A percentile compares a stretch with the other conserved stretches of the same genome.
Evolutionary conservation across 2,888 invertebrate species (phyloP).

Genomic region (Nephrotoma flavescens): DNA sequence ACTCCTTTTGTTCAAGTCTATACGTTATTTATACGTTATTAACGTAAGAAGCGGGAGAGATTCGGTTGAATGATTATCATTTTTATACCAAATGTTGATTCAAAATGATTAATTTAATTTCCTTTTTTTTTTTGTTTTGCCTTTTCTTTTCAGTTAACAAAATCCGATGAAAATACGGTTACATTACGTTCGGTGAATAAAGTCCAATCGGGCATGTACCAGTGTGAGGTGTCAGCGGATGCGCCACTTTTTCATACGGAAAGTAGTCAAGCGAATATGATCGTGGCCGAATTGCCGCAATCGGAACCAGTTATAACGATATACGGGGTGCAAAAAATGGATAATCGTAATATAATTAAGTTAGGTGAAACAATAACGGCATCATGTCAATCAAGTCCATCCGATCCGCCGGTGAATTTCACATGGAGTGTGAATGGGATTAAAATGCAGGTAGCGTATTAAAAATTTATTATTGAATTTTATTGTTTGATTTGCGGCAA

Average conservation of each 20-base stretch:
- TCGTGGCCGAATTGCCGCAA: constrained; percentile 31
- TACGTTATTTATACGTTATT: background rate
- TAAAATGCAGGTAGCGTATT: constrained; percentile 17
- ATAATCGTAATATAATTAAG: constrained; percentile 28
- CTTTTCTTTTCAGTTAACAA: constrained; percentile 25
- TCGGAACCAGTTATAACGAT: constrained; percentile 32
- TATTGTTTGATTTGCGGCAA: background rate
- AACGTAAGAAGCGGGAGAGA: background rate
- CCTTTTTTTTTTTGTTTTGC: background rate
- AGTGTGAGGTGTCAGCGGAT: constrained; percentile 35
- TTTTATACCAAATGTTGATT: background rate
- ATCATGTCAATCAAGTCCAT: constrained; percentile 31
- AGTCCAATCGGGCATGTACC: constrained; percentile 31
- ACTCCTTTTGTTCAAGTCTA: background rate
- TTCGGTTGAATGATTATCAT: background rate
- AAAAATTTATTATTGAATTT: constrained; percentile 30
- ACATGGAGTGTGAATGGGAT: constrained; percentile 31
- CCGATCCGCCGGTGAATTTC: constrained; percentile 31
- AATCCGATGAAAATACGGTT: constrained; percentile 30
- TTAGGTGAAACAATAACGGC: constrained; percentile 29
- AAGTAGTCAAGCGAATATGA: constrained; percentile 27
- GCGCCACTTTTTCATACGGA: constrained; percentile 34
- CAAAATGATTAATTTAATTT: background rate
- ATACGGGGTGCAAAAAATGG: constrained; percentile 16
- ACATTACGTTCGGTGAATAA: constrained; percentile 29